phyloP scores from a whole-genome alignment of 2,113 vertebrate species.

The Taurulus bubalis region DNA sequence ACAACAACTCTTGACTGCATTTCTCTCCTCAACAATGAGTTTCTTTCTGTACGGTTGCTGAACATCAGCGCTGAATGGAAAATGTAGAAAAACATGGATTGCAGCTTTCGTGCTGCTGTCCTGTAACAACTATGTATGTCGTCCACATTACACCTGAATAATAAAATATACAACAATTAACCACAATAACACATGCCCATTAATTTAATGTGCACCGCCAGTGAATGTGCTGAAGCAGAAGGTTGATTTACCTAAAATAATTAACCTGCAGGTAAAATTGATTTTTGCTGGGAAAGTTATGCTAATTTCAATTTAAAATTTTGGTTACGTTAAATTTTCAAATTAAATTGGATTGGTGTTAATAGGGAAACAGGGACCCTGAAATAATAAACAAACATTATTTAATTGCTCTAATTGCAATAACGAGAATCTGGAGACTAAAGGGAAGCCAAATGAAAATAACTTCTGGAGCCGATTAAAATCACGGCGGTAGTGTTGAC shows the following conservation, averaged over 20 bases:
- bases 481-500: background rate
- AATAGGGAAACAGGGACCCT: background rate
- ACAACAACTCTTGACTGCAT: constrained; percentile 1
- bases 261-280: background rate
- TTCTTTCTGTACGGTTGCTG: background rate
- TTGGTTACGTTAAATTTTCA: background rate
- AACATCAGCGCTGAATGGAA: background rate
- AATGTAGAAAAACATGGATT: background rate
- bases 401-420: background rate
- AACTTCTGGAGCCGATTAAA: background rate
- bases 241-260: background rate
- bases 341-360: background rate
- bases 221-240: background rate
- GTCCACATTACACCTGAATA: background rate
- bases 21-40: constrained; percentile 1
- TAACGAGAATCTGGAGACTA: background rate
- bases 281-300: background rate
- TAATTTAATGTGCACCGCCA: background rate
- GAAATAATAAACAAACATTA: background rate
- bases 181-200: background rate
- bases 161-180: background rate
- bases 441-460: background rate
- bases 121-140: background rate
- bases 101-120: background rate
- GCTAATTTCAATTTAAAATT: background rate